Evolutionary conservation across 2,113 vertebrate genomes (phyloP), one percentile per base, ranked within the genome.

Genomic region (Corythoichthys intestinalis): DNA sequence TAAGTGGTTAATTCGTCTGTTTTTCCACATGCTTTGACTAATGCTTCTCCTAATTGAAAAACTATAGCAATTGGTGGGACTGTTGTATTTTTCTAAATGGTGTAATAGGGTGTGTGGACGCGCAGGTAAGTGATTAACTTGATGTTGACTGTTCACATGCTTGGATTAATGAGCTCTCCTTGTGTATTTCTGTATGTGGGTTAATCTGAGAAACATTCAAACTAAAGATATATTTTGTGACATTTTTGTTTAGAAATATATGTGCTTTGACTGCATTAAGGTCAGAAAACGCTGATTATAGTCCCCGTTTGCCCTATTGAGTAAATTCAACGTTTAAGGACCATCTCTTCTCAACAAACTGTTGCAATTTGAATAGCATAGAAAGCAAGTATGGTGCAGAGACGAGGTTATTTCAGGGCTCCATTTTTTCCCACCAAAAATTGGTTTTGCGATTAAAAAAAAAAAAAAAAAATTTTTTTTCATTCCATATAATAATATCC

Each of bases 81-180:
- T 60, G 2, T 35, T 72, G 6, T 44, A 44, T 69, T 62, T 53
- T 28, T 60, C 8, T n/a, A 57, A 65, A 8, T 53, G 7, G 70
- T 69, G 17, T 44, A 44, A 8, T 44, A 34, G 87, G 81, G 82
- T 61, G 84, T 83, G 85, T 73, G 80, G 0, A 38, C 5, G 49
- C 3, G 3, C 84, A 83, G 82, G 87, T 85, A 70, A 85, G 66
- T 69, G 48, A 72, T 74, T 62, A 41, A 66, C 14, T 49, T 35
- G 3, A 57, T 9, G 50, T 2, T 38, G 34, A 44, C 10, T 13
- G 14, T 56, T 62, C 63, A 67, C 34, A 48, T 46, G 4, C 41
- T 52, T 34, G 0, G 54, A 49, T 49, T 46, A 65, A 35, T 65
- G 63, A 35, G 37, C 38, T 28, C 17, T 20, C 17, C 59, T 61